Base-by-base conservation (phyloP, 1,140 invertebrate species). In the Drosophila pseudoobscura region DNA sequence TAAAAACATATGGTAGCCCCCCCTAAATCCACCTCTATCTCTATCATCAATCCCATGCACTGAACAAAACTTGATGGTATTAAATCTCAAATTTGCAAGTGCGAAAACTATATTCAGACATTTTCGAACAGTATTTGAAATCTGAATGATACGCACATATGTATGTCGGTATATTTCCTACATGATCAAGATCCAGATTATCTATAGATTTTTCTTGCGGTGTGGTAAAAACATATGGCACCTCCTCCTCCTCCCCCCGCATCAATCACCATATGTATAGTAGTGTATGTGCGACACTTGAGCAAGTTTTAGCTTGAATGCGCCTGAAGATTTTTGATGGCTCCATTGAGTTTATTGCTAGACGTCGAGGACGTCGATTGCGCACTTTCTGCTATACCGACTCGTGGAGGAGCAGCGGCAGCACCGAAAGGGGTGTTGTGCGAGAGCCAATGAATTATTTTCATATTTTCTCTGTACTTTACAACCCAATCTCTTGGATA, bases 261-360 rank as follows among this genome's bases (percentile, higher is more conserved):
- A 35, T 7, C 22, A 8, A 43, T 20, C 35, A 26, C 35, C 62
- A 73, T 68, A 77, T 74, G 50, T 73, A 66, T 26, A 26, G 4
- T 26, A 26, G 43, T 53, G 6, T 61, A 35, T 41, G 20, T 57
- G 66, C 58, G 71, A 60, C 75, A 77, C 71, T 77, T 64, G 75
- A 70, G 79, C 79, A 84, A 78, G 79, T 83, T 78, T 63, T 71
- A 72, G 79, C 79, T 83, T 59, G 80, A 79, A 71, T 83, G 79
- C 80, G 80, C 66, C 79, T 53, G 71, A 84, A 73, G 79, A 75
- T 83, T 78, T 82, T 83, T 82, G 79, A 83, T 83, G 76, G 79
- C 79, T 83, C 79, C 80, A 83, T 83, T 83, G 79, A 84, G 70
- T 84, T 83, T 83, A 83, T 84, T 88, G 83, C 64, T 75, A 69